A percentile compares a stretch with the other conserved stretches of the same genome.
Conservation (phyloP, 2,797 vertebrate species). For the Enteromius trimaculatus region DNA sequence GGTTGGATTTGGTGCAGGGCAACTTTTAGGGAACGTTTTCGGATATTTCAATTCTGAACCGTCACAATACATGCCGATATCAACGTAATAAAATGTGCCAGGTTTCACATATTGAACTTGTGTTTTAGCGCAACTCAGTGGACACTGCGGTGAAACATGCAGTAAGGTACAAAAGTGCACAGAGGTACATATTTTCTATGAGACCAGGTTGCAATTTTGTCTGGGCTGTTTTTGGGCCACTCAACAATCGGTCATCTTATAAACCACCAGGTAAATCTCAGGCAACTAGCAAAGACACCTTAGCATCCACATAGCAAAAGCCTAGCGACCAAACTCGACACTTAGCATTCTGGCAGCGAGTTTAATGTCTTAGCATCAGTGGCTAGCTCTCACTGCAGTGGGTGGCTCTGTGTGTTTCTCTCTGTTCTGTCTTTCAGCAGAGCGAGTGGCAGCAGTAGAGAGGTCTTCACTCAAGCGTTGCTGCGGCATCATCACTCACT, state of each 20-base stretch:
- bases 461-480: slow-evolving; percentile 73
- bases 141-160: no score
- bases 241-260: neutral
- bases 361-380: slow-evolving; percentile 25
- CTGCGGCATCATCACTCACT: slow-evolving; percentile 82
- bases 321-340: neutral
- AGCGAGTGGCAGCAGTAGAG: slow-evolving; percentile 61
- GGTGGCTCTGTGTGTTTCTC: slow-evolving; percentile 19
- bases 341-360: neutral
- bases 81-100: no score
- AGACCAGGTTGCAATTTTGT: slow-evolving; percentile 1
- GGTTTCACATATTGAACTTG: no score
- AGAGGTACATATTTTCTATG: no score
- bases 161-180: no score
- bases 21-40: no score
- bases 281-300: neutral
- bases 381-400: slow-evolving; percentile 28
- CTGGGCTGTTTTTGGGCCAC: neutral
- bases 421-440: slow-evolving; percentile 39
- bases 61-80: no score
- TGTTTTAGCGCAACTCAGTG: no score
- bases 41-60: no score
- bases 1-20: no score
- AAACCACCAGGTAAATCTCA: neutral
- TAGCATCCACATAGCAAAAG: neutral